Percentiles rank a stretch among this genome's conserved stretches.
These are phyloP conservation scores for Notiomystis cincta DNA, from an alignment of 2,113 vertebrate genomes.

Conservation along the genomic window DNA sequence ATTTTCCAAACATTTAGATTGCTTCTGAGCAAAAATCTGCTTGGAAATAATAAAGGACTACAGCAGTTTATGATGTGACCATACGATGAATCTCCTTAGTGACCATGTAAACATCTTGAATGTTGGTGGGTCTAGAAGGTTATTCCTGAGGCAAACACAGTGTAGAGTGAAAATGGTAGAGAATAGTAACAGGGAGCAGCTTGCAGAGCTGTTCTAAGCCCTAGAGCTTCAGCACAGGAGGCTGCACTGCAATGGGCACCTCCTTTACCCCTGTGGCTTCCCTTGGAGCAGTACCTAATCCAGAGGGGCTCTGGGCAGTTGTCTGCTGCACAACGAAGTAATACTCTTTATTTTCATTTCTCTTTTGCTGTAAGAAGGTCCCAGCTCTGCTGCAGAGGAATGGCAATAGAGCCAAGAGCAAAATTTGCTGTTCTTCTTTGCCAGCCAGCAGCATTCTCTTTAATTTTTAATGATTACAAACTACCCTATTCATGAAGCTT, in stretches of 20 bases:
- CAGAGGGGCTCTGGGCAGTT: background rate
- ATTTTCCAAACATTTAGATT: background rate
- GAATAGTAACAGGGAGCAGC: too few species aligned
- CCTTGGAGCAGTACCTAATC: background rate
- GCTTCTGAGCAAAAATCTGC: background rate
- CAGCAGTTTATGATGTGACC: background rate
- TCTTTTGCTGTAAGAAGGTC: background rate
- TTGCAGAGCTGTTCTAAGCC: background rate
- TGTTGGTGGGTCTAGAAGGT: background rate
- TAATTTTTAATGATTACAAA: slow-evolving; percentile 7
- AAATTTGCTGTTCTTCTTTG: background rate
- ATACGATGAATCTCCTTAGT: background rate
- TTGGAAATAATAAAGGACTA: background rate
- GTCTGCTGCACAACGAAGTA: background rate
- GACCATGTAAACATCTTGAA: background rate
- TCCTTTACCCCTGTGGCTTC: background rate
- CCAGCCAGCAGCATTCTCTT: background rate
- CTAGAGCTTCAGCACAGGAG: background rate
- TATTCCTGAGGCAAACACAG: background rate
- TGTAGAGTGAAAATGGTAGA: background rate
- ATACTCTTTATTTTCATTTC: background rate
- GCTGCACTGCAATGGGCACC: rapidly evolving
- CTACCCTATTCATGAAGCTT: background rate
- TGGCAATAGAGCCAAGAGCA: background rate
- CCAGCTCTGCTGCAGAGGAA: background rate